Evolutionary conservation across 1,140 invertebrate species (phyloP), one percentile per base, ranked within the genome.

Genomic region (Dryas iulia): DNA sequence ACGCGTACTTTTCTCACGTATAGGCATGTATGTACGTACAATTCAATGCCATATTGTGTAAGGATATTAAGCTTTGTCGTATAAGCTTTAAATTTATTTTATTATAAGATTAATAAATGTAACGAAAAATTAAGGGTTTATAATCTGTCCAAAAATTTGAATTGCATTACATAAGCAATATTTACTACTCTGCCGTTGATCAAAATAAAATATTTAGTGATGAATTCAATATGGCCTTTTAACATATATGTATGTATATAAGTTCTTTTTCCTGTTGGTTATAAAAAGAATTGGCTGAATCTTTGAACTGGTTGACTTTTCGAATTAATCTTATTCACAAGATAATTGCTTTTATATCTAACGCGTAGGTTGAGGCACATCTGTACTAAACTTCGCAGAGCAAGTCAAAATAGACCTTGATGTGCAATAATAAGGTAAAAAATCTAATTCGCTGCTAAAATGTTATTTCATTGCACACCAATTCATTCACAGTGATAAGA

Each of bases 21-120:
- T 59, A 26, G 26, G 35, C 33, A 62, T 26, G 59, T 47, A 61
- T 61, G 59, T 60, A 62, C 47, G 59, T 62, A 62, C 59, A 62
- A 62, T 66, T 62, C 14, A 30, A 62, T 72, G 66, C 66, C 66
- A 68, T 71, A 68, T 69, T 74, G 62, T 68, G 58, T 71, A 68
- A 62, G 68, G 33, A 26, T 59, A 56, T 63, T 63, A 66, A 63
- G 56, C 39, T 59, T 66, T 66, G 53, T 63, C 53, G 56, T 65
- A 52, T 35, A 62, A 66, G 64, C 68, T 74, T 71, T 65, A 66
- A 66, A 62, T 62, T 72, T 74, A 71, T 62, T 71, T 2, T 47
- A 47, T 47, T 47, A 47, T 47, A 14, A 47, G 18, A 47, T 47
- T 47, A 10, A 47, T 47, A 47, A 47, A 18, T 47, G 18, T 39